Percentiles rank a stretch among this genome's conserved stretches.
phyloP scores from a whole-genome alignment of 2,113 vertebrate species.

The Fregata magnificens region DNA sequence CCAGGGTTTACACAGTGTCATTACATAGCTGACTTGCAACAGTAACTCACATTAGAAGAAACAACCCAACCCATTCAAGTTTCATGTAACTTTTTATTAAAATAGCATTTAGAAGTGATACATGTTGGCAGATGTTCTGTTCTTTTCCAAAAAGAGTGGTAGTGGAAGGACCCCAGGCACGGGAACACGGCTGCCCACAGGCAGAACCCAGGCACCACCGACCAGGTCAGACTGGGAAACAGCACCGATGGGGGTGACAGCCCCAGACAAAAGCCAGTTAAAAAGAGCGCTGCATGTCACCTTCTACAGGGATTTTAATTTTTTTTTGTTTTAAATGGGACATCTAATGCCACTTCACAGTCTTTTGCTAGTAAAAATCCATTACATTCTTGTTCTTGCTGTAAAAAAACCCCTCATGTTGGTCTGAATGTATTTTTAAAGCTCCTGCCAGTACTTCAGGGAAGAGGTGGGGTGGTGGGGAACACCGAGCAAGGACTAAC shows the following conservation, averaged over 20 bases:
- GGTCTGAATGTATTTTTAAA: background rate
- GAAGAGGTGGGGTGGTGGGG: background rate
- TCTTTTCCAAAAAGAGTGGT: background rate
- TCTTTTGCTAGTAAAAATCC: background rate
- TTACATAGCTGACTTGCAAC: background rate
- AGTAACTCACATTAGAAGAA: background rate
- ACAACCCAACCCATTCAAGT: background rate
- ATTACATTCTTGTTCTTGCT: background rate
- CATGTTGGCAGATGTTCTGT: constrained; percentile 51
- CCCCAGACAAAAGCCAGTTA: background rate
- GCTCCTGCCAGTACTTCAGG: background rate
- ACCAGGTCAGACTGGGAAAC: background rate
- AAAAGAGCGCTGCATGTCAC: background rate
- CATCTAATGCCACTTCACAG: background rate
- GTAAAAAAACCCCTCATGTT: background rate
- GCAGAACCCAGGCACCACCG: background rate
- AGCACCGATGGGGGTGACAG: background rate
- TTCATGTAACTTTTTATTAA: constrained; percentile 73
- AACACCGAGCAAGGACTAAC: background rate
- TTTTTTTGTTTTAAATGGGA: background rate
- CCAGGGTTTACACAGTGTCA: background rate
- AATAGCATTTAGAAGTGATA: constrained; percentile 69
- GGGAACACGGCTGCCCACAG: background rate
- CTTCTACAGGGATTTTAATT: background rate
- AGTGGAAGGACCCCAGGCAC: constrained; percentile 1